These are phyloP conservation scores for Austrolebias charrua DNA, from an alignment of 2,797 vertebrate species.

Conservation along the genomic window DNA sequence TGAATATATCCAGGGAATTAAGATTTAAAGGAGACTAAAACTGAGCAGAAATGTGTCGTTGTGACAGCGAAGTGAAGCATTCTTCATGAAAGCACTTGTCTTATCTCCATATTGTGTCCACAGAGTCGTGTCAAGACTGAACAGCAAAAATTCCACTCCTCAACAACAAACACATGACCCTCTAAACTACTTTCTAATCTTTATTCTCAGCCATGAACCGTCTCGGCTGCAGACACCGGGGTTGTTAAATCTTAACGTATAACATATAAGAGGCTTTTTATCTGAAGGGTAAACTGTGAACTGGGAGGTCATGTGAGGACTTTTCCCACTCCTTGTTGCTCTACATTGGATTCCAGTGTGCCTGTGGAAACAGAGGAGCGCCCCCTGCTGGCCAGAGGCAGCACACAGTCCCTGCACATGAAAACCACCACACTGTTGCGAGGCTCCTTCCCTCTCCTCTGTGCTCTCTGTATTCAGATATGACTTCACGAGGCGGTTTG, in stretches of 20 bases:
- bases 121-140: background rate
- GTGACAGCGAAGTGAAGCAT: background rate
- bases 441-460: conserved; percentile 48
- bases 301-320: conserved; percentile 80
- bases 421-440: conserved; percentile 23
- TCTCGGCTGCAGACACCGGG: conserved; percentile 30
- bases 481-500: conserved; percentile 64
- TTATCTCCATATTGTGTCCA: background rate
- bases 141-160: conserved; percentile 29
- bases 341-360: conserved; percentile 37
- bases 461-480: conserved; percentile 58
- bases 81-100: background rate
- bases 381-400: conserved; percentile 73
- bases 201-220: conserved; percentile 46
- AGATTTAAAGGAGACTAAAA: background rate
- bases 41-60: background rate
- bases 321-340: conserved; percentile 47
- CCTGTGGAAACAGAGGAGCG: conserved; percentile 55
- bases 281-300: conserved; percentile 61
- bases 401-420: conserved; percentile 29
- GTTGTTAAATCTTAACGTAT: conserved; percentile 48
- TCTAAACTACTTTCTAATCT: conserved; percentile 63
- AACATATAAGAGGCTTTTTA: conserved; percentile 64
- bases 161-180: conserved; percentile 59
- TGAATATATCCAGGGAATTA: background rate